Conservation (phyloP, 2,888 invertebrate species). For the Sylvicola fuscatus region DNA sequence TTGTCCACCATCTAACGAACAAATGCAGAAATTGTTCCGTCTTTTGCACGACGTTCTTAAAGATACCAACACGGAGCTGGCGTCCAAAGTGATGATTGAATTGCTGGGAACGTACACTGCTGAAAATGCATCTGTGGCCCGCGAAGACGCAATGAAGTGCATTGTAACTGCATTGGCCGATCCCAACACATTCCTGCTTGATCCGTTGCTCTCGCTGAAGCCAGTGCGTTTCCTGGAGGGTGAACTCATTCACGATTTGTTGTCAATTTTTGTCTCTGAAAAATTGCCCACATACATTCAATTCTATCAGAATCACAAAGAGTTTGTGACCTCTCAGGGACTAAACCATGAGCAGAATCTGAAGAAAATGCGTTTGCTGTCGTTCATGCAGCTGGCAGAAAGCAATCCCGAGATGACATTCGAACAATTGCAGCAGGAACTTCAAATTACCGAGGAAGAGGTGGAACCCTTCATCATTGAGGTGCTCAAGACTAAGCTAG, state of each 20-base stretch:
- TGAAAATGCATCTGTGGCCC: conserved; percentile 89
- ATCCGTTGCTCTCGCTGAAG: conserved; percentile 80
- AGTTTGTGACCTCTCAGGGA: conserved; percentile 66
- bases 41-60: conserved; percentile 74
- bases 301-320: conserved; percentile 83
- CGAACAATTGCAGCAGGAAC: conserved; percentile 65
- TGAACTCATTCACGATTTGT: conserved; percentile 81
- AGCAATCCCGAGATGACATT: conserved; percentile 83
- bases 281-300: conserved; percentile 78
- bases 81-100: conserved; percentile 93
- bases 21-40: conserved; percentile 78
- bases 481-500: conserved; percentile 76
- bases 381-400: conserved; percentile 96
- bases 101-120: conserved; percentile 89
- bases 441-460: conserved; percentile 69
- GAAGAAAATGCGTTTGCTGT: conserved; percentile 89
- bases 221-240: conserved; percentile 91
- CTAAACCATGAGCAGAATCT: conserved; percentile 86
- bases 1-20: conserved; percentile 67
- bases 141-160: conserved; percentile 92
- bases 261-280: conserved; percentile 88
- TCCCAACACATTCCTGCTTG: conserved; percentile 85
- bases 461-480: conserved; percentile 96
- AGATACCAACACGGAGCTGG: conserved; percentile 72
- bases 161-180: conserved; percentile 90